A percentile compares a stretch with the other conserved stretches of the same genome.
Evolutionary conservation across 1,140 invertebrate species (phyloP).

Genomic region (Muscidifurax raptorellus): DNA sequence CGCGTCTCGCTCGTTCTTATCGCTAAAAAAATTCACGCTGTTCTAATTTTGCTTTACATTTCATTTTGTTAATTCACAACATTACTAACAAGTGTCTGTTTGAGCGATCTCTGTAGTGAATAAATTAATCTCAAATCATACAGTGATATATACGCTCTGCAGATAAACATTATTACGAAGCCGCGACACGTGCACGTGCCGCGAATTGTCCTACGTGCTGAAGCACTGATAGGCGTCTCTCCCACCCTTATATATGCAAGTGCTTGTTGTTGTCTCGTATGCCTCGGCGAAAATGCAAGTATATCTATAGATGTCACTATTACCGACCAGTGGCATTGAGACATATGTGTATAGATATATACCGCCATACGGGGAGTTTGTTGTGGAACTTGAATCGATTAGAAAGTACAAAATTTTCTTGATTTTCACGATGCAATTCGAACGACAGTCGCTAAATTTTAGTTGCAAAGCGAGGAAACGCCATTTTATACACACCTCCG

Average conservation of each 20-base stretch:
- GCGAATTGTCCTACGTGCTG: conserved; percentile 27
- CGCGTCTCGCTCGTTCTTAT: no score
- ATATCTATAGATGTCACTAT: not conserved
- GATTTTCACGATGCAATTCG: not conserved
- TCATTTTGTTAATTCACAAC: no score
- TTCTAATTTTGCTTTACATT: no score
- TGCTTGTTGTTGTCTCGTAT: not conserved
- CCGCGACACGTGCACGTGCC: not conserved
- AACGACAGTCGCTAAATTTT: not conserved
- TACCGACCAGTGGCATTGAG: not conserved
- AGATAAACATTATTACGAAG: not conserved
- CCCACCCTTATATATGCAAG: not conserved
- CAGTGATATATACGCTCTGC: not conserved
- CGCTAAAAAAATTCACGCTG: no score
- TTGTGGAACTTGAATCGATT: not conserved
- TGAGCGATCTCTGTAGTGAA: no score
- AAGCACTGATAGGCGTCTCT: not conserved
- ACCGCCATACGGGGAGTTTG: not conserved
- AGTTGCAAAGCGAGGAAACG: not conserved
- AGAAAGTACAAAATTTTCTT: not conserved
- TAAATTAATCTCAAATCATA: no score
- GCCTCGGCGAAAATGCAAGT: no score
- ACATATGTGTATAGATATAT: conserved; percentile 8
- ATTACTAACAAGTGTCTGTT: no score
- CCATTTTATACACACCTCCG: conserved; percentile 28